These are phyloP conservation scores for Dipodomys stephensi DNA, from an alignment of 2,113 vertebrate genomes.

Conservation along the genomic window DNA sequence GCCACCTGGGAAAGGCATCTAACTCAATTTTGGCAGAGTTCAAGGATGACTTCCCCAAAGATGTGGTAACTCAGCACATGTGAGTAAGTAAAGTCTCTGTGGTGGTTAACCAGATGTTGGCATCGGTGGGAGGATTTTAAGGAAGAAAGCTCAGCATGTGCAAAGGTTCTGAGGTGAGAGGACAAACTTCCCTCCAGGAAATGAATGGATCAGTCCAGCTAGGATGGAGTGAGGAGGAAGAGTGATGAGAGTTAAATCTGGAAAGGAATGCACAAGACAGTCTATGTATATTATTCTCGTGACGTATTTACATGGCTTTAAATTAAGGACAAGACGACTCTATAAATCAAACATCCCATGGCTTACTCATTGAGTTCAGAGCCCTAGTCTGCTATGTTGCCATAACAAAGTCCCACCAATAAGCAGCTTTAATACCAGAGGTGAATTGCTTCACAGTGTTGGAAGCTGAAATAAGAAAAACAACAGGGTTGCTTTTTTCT, in stretches of 20 bases:
- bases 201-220: neutral
- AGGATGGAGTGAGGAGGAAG: neutral
- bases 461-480: neutral
- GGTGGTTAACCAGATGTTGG: neutral
- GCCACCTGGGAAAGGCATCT: neutral
- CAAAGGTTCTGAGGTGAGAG: constrained; percentile 8
- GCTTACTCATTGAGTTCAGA: neutral
- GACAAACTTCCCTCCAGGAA: constrained; percentile 30
- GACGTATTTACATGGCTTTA: neutral
- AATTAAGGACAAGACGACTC: neutral
- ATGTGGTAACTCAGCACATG: neutral
- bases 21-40: neutral
- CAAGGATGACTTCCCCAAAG: neutral
- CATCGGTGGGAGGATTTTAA: neutral
- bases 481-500: neutral
- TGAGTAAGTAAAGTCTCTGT: neutral
- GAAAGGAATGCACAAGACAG: neutral
- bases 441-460: neutral
- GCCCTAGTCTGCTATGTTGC: neutral
- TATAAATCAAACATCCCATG: neutral
- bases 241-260: neutral
- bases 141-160: neutral
- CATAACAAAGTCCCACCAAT: neutral
- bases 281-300: neutral
- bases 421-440: neutral